These are phyloP conservation scores for Scaptomyza graminum DNA, from an alignment of 1,140 invertebrate species.

Conservation along the genomic window DNA sequence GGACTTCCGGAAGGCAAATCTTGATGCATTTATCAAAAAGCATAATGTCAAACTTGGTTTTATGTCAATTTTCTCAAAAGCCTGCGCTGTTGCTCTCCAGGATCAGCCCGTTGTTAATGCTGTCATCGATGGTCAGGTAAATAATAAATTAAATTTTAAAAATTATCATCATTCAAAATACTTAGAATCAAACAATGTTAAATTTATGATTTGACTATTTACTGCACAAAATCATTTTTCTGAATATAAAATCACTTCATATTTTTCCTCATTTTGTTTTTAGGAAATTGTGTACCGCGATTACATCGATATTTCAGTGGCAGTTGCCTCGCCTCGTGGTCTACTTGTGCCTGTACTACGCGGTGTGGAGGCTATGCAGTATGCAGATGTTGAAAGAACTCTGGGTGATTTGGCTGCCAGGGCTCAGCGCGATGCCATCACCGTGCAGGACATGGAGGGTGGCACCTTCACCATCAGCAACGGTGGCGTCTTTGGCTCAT, in stretches of 20 bases:
- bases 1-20: constrained; percentile 95
- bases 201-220: background rate
- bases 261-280: constrained; percentile 1
- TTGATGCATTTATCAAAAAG: constrained; percentile 95
- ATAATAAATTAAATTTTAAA: background rate
- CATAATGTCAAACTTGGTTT: constrained; percentile 98
- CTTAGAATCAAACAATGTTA: no score
- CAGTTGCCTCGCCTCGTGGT: constrained; percentile 99
- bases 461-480: constrained; percentile 99
- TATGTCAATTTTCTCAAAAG: constrained; percentile 99
- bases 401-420: constrained; percentile 96
- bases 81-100: constrained; percentile 95
- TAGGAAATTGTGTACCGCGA: constrained; percentile 97
- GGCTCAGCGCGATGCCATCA: constrained; percentile 92
- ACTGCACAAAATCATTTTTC: no score
- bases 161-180: no score
- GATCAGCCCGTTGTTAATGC: constrained; percentile 99
- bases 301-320: constrained; percentile 99
- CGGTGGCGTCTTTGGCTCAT: constrained; percentile 99
- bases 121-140: constrained; percentile 95
- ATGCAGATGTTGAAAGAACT: constrained; percentile 97
- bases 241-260: no score
- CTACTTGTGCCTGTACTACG: constrained; percentile 99
- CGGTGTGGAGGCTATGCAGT: constrained; percentile 98
- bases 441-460: constrained; percentile 99